Conservation (phyloP, 2,888 invertebrate genomes). For the Drosophila mercatorum region DNA sequence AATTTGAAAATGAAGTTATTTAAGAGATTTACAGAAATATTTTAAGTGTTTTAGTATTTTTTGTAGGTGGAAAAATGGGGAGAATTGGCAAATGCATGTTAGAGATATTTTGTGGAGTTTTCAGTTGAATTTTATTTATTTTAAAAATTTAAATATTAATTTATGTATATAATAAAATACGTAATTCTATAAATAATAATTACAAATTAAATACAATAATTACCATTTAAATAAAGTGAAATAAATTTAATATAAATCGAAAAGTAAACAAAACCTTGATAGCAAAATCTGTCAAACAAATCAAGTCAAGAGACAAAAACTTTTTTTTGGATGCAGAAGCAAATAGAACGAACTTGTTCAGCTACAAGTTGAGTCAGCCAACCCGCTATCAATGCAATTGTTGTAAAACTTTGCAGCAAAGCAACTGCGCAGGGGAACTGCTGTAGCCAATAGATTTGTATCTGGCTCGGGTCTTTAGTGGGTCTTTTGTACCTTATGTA, state of each 20-base stretch:
- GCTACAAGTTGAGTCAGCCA: background rate
- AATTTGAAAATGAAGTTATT: background rate
- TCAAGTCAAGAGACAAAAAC: too few species aligned
- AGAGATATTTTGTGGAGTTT: background rate
- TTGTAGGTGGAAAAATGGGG: too few species aligned
- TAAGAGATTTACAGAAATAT: background rate
- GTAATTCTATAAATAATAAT: too few species aligned
- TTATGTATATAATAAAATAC: too few species aligned
- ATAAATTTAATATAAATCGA: too few species aligned
- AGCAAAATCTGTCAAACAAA: too few species aligned
- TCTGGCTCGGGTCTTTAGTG: background rate
- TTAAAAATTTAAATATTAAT: too few species aligned
- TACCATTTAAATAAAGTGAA: too few species aligned
- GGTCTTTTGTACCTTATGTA: background rate
- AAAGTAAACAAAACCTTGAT: too few species aligned
- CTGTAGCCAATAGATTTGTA: background rate
- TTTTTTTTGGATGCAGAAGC: background rate
- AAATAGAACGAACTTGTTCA: background rate
- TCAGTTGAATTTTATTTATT: too few species aligned
- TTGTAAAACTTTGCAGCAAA: background rate
- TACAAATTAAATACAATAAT: too few species aligned
- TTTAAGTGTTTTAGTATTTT: background rate
- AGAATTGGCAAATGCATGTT: background rate
- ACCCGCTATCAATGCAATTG: background rate
- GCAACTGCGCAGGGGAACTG: background rate